Percentiles rank a stretch among this genome's conserved stretches.
Conservation (phyloP, 2,797 vertebrate genomes). For the Sebastes steindachneri region DNA sequence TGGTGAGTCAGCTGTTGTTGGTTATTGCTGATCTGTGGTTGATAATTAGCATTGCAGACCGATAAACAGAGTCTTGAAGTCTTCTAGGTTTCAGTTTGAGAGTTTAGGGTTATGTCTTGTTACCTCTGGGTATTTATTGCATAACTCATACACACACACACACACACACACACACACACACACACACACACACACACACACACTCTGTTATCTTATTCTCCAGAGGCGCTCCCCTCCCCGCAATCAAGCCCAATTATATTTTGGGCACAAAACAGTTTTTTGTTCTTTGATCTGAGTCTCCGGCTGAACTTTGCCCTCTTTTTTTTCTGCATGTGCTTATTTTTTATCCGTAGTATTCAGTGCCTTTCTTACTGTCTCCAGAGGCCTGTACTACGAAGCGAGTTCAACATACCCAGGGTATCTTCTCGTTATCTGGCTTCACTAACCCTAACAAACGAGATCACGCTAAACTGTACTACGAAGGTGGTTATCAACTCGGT, state of each 20-base stretch:
- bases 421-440: accelerated
- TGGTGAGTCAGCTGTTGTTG: constrained; percentile 20
- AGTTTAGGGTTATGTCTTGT: constrained; percentile 4
- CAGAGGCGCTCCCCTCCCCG: constrained; percentile 52
- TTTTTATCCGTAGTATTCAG: neutral
- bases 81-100: neutral
- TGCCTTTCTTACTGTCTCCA: neutral
- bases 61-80: neutral
- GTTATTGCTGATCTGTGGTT: constrained; percentile 30
- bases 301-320: constrained; percentile 12
- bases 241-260: constrained; percentile 63
- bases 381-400: no score
- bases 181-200: neutral
- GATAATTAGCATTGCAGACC: constrained; percentile 16
- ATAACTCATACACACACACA: neutral
- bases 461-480: no score
- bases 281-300: constrained; percentile 44
- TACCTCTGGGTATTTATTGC: constrained; percentile 17
- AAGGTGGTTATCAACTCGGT: no score
- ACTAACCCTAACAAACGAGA: no score
- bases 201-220: constrained; percentile 43
- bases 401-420: no score
- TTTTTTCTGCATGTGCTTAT: constrained; percentile 8
- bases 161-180: neutral
- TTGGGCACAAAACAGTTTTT: constrained; percentile 51